Evolutionary conservation across 2,888 invertebrate species (phyloP).

Genomic region (Alitta virens): DNA sequence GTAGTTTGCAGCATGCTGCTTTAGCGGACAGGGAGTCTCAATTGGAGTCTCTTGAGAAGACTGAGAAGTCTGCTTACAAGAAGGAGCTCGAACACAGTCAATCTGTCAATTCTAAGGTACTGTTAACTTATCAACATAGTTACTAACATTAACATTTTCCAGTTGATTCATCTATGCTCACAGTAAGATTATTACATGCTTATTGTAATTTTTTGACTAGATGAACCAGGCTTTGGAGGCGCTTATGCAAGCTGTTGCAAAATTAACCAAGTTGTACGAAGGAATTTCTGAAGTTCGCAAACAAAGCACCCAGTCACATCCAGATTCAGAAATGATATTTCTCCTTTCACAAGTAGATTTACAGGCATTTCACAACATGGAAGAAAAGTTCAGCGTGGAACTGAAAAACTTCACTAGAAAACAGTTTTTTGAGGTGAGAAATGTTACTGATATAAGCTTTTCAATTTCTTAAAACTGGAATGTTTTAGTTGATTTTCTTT

Average conservation of each 20-base stretch:
- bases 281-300: not conserved
- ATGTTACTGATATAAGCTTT: not conserved
- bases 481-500: not conserved
- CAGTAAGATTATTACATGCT: not conserved
- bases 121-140: not conserved
- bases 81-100: constrained; percentile 34
- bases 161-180: not conserved
- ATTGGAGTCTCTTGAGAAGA: constrained; percentile 32
- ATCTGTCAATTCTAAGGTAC: constrained; percentile 35
- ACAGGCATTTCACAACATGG: constrained; percentile 22
- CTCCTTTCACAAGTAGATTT: constrained; percentile 21
- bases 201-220: constrained; percentile 6
- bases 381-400: constrained; percentile 44
- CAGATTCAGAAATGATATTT: constrained; percentile 11
- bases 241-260: constrained; percentile 8
- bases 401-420: constrained; percentile 49
- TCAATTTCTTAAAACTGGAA: not conserved
- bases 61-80: constrained; percentile 37
- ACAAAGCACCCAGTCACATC: not conserved
- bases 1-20: constrained; percentile 37
- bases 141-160: not conserved
- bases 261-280: constrained; percentile 17
- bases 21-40: constrained; percentile 36
- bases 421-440: constrained; percentile 48
- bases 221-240: constrained; percentile 19